Percentiles rank a stretch among this genome's conserved stretches.
These are phyloP conservation scores for Aphelenchoides besseyi DNA, from an alignment of 1,140 invertebrate species.

Conservation along the genomic window DNA sequence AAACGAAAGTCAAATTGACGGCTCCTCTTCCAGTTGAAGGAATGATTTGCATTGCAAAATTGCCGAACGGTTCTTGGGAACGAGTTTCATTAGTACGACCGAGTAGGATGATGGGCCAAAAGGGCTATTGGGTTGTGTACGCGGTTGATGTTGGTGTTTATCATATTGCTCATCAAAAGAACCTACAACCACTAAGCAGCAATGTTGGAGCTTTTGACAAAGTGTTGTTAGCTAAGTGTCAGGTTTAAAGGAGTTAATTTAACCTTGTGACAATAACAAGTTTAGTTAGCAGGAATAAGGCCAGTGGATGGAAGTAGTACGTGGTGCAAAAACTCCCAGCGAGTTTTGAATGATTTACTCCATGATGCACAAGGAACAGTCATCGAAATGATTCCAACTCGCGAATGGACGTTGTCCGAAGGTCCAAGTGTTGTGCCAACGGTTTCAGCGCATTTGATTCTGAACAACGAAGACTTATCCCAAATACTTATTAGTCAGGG, in stretches of 20 bases:
- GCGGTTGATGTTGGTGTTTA: slow-evolving; percentile 24
- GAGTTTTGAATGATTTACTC: slow-evolving; percentile 3
- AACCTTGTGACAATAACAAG: neutral
- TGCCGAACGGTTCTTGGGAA: slow-evolving; percentile 23
- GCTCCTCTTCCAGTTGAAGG: neutral
- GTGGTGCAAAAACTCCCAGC: slow-evolving; percentile 12
- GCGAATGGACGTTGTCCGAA: slow-evolving; percentile 11
- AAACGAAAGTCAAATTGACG: neutral
- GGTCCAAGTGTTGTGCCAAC: neutral
- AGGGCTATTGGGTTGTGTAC: slow-evolving; percentile 19
- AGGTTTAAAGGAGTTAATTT: neutral
- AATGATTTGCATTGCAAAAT: slow-evolving; percentile 14
- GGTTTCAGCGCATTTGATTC: neutral
- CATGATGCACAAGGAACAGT: slow-evolving; percentile 16
- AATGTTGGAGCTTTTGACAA: slow-evolving; percentile 16
- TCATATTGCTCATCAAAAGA: slow-evolving; percentile 14
- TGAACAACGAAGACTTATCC: slow-evolving; percentile 8
- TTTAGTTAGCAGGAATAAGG: slow-evolving; percentile 10
- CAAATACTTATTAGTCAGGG: slow-evolving; percentile 9
- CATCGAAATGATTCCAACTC: slow-evolving; percentile 5
- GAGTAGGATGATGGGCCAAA: slow-evolving; percentile 9
- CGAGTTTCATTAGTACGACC: slow-evolving; percentile 5
- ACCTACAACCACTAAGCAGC: slow-evolving; percentile 16
- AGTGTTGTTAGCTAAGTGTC: slow-evolving; percentile 12
- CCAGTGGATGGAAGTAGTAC: neutral